These are phyloP conservation scores for Otus sunia DNA, from an alignment of 2,113 vertebrate genomes.

Conservation along the genomic window DNA sequence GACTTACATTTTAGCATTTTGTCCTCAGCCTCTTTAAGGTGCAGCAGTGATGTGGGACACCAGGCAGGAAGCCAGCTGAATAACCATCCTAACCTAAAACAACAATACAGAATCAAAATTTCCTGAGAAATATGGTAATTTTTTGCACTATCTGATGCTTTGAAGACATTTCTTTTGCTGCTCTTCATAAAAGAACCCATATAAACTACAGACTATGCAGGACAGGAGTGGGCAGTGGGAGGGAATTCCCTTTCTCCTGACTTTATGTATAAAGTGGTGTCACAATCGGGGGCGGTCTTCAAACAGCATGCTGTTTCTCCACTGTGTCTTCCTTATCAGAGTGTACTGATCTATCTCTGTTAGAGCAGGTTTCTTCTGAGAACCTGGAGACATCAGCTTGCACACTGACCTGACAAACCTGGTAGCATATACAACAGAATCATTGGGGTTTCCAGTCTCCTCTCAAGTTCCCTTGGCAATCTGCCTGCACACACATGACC, in stretches of 20 bases:
- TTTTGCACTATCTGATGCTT: neutral
- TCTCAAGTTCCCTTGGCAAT: conserved; percentile 22
- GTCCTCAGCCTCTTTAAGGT: conserved; percentile 89
- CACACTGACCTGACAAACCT: fast-evolving
- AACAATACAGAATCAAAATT: conserved; percentile 5
- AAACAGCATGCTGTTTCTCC: neutral
- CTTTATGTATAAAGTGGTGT: neutral
- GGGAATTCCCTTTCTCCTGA: neutral
- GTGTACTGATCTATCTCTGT: neutral
- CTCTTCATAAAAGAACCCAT: neutral
- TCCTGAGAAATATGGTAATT: neutral
- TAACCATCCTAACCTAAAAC: conserved; percentile 87
- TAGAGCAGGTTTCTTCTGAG: neutral
- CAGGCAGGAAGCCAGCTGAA: conserved; percentile 91
- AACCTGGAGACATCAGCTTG: neutral
- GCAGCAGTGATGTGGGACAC: conserved; percentile 89
- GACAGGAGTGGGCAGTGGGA: neutral
- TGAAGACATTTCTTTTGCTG: neutral
- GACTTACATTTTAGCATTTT: conserved; percentile 90
- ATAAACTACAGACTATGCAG: fast-evolving
- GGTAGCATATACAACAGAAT: neutral
- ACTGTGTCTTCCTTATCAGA: neutral
- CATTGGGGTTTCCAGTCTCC: neutral
- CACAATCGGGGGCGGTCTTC: neutral
- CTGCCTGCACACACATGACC: neutral